Base-by-base conservation (phyloP, 2,797 vertebrate genomes). In the Gymnodraco acuticeps region DNA sequence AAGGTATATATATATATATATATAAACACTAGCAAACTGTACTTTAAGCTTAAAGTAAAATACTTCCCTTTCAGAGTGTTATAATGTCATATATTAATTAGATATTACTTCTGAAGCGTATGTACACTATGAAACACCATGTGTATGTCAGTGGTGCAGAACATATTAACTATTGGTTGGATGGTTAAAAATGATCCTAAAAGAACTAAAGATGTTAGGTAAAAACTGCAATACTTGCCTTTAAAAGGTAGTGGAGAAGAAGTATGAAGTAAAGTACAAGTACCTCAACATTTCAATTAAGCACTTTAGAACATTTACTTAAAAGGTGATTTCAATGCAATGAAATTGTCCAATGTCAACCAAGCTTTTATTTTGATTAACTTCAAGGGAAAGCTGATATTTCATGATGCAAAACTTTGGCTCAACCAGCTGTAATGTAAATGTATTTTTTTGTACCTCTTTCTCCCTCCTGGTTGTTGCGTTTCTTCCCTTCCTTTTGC, bases 401-500 rank as follows among this genome's bases (percentile, higher is more conserved):
- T 67, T 56, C 48, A 10, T 20, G 12, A 60, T 11, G 0, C 6
- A 46, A 15, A 69, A 8, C 3, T 6, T 31, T 4, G 12, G n/a
- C 43, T 38, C 45, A 56, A 61, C 0, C 4, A 47, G 17, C 12
- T 72, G 46, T 17, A 19, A 53, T 15, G 54, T 0, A 54, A 54
- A 38, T 2, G 43, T 20, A 13, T 33, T 45, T 84, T 92, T 23
- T 38, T 85, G 92, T 93, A 93, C 92, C 90, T 93, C 68, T 76
- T 74, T 77, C 70, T 84, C 16, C 38, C 55, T 42, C 47, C 55
- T 61, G n/a, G 3, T 79, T 77, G 48, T 2, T 77, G 60, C 68
- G 86, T 63, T 71, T 78, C 81, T 70, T 78, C 43, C 5, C 62
- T 73, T 73, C 66, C 41, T 70, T 65, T 79, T 53, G 41, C 73